A percentile compares a stretch with the other conserved stretches of the same genome.
These are phyloP conservation scores for Gymnodraco acuticeps DNA, from an alignment of 2,797 vertebrate genomes.

Conservation along the genomic window DNA sequence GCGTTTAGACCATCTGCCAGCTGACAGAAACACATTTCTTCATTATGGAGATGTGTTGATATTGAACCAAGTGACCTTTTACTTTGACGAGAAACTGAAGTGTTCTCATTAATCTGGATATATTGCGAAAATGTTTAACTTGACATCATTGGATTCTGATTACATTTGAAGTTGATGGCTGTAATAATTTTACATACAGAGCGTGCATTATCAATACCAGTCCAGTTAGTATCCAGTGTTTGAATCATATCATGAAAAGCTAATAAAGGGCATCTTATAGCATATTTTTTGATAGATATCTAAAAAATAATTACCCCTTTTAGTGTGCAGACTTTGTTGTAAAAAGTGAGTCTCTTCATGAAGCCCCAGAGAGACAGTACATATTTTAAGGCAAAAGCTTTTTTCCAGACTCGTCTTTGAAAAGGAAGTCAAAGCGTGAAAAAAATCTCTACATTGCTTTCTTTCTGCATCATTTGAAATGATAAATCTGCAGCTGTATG, in stretches of 20 bases:
- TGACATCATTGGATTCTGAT: constrained; percentile 9
- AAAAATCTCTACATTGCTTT: constrained; percentile 45
- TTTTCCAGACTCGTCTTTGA: constrained; percentile 31
- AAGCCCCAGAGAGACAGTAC: constrained; percentile 5
- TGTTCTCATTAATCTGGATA: constrained; percentile 22
- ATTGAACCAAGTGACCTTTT: constrained; percentile 55
- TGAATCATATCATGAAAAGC: neutral
- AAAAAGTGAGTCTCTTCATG: constrained; percentile 12
- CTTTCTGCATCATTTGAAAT: constrained; percentile 61
- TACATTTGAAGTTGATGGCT: neutral
- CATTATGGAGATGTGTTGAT: constrained; percentile 40
- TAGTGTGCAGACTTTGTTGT: neutral
- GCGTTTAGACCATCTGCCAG: constrained; percentile 48
- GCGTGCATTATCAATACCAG: neutral
- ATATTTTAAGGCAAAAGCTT: constrained; percentile 32
- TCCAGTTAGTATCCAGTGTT: constrained; percentile 15
- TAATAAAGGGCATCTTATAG: constrained; percentile 15
- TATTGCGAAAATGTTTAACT: constrained; percentile 3
- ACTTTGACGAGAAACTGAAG: constrained; percentile 28
- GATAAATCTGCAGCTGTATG: constrained; percentile 70
- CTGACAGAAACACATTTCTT: constrained; percentile 51
- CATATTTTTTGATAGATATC: neutral
- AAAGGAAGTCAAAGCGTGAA: constrained; percentile 38
- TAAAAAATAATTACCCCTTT: neutral
- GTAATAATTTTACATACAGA: constrained; percentile 10